phyloP scores from a whole-genome alignment of 1,140 invertebrate genomes.

The Neodiprion fabricii region DNA sequence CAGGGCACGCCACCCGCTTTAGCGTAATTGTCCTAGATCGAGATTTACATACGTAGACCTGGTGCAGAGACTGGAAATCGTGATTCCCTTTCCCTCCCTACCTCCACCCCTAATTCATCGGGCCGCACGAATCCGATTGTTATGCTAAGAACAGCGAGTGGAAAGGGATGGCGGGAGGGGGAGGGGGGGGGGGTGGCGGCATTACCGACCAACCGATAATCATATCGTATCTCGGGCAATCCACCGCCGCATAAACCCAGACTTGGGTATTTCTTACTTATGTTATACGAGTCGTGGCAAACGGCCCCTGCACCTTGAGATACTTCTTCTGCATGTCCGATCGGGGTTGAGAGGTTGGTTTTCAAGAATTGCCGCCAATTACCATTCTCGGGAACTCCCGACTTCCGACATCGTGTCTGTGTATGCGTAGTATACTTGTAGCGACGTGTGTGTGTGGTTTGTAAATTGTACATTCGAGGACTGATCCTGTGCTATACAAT shows the following conservation, averaged over 20 bases:
- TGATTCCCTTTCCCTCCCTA: conserved; percentile 21
- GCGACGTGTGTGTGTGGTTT: no score
- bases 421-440: no score
- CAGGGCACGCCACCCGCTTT: conserved; percentile 59
- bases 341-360: background rate
- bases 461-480: no score
- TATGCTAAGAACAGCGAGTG: conserved; percentile 20
- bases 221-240: background rate
- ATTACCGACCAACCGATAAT: background rate
- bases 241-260: no score
- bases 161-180: background rate
- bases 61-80: conserved; percentile 24
- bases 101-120: conserved; percentile 9
- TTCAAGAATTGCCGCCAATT: background rate
- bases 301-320: background rate
- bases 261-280: no score
- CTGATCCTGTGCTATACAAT: no score
- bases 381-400: background rate
- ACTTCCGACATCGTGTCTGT: no score
- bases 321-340: no score
- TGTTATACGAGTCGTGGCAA: background rate
- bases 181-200: background rate
- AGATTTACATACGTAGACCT: conserved; percentile 55
- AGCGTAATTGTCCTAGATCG: conserved; percentile 60
- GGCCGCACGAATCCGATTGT: conserved; percentile 28